Conservation (phyloP, 2,797 vertebrate genomes). For the Coluber constrictor region DNA sequence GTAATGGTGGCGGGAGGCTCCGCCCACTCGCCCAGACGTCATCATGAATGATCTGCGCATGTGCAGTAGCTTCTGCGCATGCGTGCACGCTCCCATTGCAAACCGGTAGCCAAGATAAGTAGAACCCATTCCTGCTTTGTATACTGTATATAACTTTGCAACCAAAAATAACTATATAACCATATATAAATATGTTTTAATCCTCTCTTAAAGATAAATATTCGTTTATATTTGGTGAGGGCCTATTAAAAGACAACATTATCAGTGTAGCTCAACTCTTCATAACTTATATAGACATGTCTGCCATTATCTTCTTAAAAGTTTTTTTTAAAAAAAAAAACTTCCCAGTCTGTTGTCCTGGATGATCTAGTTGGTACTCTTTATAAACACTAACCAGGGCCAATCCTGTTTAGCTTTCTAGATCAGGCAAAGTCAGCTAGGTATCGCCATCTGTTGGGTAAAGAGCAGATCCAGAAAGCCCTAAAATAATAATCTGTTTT, state of each 20-base stretch:
- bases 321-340: neutral
- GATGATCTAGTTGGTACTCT: neutral
- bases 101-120: too few relatives aligned
- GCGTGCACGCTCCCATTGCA: too few relatives aligned
- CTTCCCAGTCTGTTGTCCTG: neutral
- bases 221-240: neutral
- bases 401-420: neutral
- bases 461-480: neutral
- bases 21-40: too few relatives aligned
- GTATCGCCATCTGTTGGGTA: neutral
- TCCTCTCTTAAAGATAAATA: neutral
- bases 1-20: too few relatives aligned
- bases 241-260: neutral
- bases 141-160: neutral
- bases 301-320: neutral
- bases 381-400: neutral
- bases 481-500: neutral
- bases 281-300: neutral
- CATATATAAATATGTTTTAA: neutral
- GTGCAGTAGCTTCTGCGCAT: too few relatives aligned
- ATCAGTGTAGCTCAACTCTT: neutral
- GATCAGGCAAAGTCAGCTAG: neutral
- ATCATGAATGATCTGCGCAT: too few relatives aligned
- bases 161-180: neutral
- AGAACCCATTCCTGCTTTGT: too few relatives aligned